Evolutionary conservation across 2,888 invertebrate species (phyloP).

Genomic region (Branchipolynoe longqiensis): DNA sequence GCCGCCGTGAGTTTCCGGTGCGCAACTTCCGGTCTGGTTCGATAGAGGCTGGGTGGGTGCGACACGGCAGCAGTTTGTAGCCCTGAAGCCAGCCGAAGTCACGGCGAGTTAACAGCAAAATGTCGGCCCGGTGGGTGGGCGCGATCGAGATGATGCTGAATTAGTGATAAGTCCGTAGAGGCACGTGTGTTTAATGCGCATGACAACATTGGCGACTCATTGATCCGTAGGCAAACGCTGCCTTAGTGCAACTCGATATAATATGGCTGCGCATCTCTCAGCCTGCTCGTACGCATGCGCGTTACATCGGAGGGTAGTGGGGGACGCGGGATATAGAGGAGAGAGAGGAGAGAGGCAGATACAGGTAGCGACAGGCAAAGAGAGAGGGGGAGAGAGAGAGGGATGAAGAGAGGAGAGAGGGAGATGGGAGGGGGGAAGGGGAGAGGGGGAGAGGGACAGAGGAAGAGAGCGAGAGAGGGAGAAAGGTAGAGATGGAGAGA

Average conservation of each 20-base stretch:
- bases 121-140: neutral
- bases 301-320: no score
- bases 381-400: no score
- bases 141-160: constrained; percentile 15
- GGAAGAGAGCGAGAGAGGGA: no score
- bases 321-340: no score
- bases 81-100: neutral
- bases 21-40: constrained; percentile 37
- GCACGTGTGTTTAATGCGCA: neutral
- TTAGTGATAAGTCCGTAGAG: neutral
- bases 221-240: constrained; percentile 11
- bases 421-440: no score
- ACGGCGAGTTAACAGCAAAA: constrained; percentile 31
- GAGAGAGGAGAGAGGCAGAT: no score
- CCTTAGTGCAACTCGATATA: constrained; percentile 35
- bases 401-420: no score
- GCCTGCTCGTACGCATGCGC: no score
- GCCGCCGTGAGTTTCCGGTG: constrained; percentile 36
- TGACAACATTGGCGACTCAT: constrained; percentile 11
- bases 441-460: no score
- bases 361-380: no score
- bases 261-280: no score
- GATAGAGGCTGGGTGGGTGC: constrained; percentile 4
- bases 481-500: no score
- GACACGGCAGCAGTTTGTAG: constrained; percentile 9